These are phyloP conservation scores for Lepidochrysops patricia DNA, from an alignment of 2,888 invertebrate genomes.

Conservation along the genomic window DNA sequence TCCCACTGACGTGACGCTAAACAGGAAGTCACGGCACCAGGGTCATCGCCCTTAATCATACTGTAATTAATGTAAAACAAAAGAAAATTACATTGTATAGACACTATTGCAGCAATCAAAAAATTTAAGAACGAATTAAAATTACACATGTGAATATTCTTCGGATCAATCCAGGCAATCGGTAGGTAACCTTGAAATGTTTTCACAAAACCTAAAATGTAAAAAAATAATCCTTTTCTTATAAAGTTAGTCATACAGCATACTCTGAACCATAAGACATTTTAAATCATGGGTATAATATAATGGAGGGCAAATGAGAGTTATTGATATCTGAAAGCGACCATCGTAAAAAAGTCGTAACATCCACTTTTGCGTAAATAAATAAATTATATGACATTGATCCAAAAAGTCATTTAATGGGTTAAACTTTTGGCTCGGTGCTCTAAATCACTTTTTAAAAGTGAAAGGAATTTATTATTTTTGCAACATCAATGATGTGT, in stretches of 20 bases:
- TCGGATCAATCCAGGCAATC: too few relatives aligned
- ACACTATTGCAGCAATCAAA: too few relatives aligned
- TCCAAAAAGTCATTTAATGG: not conserved
- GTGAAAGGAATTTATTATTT: not conserved
- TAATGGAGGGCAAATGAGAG: not conserved
- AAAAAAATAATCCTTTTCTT: not conserved
- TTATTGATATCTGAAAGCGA: not conserved
- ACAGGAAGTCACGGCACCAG: constrained; percentile 64
- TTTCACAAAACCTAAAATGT: not conserved
- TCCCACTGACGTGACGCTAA: constrained; percentile 48
- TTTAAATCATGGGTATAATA: not conserved
- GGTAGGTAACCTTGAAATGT: too few relatives aligned
- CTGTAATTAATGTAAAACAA: not conserved
- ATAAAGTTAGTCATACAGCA: not conserved
- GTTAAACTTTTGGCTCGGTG: not conserved
- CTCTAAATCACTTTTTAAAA: not conserved
- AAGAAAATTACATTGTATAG: not conserved
- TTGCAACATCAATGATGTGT: not conserved
- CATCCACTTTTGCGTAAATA: not conserved
- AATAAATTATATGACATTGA: not conserved
- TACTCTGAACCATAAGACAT: too few relatives aligned
- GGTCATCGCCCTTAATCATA: constrained; percentile 45
- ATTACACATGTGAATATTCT: too few relatives aligned
- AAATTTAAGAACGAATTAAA: too few relatives aligned
- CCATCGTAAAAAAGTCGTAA: not conserved